Percentiles rank a stretch among this genome's conserved stretches.
Evolutionary conservation across 2,113 vertebrate species (phyloP).

Genomic region (Axis porcinus): DNA sequence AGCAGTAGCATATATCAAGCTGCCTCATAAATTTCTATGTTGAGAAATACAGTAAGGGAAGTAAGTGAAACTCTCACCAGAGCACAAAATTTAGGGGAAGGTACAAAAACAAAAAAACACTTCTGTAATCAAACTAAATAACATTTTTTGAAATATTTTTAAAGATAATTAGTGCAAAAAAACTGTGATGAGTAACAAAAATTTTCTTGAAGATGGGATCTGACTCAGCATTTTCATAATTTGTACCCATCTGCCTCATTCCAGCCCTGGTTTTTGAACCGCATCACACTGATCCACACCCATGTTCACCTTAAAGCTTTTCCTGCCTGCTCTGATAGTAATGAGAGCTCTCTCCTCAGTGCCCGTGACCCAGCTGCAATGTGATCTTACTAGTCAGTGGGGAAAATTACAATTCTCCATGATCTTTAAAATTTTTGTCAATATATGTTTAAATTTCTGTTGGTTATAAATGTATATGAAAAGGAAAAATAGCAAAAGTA

Average conservation of each 20-base stretch:
- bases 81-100: background rate
- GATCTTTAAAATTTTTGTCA: background rate
- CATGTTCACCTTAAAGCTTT: background rate
- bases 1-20: background rate
- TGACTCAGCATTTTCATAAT: background rate
- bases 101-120: background rate
- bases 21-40: background rate
- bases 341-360: background rate
- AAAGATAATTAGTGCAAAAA: background rate
- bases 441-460: background rate
- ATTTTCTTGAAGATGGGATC: background rate
- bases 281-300: background rate
- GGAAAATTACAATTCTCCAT: background rate
- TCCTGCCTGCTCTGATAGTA: too few species aligned
- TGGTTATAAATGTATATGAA: background rate
- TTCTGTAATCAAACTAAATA: background rate
- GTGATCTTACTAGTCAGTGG: background rate
- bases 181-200: background rate
- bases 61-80: fast-evolving
- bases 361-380: fast-evolving
- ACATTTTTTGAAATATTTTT: background rate
- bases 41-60: background rate
- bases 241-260: fast-evolving
- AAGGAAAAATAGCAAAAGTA: background rate
- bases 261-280: background rate